These are phyloP conservation scores for Eciton burchellii DNA, from an alignment of 1,140 invertebrate species.

Conservation along the genomic window DNA sequence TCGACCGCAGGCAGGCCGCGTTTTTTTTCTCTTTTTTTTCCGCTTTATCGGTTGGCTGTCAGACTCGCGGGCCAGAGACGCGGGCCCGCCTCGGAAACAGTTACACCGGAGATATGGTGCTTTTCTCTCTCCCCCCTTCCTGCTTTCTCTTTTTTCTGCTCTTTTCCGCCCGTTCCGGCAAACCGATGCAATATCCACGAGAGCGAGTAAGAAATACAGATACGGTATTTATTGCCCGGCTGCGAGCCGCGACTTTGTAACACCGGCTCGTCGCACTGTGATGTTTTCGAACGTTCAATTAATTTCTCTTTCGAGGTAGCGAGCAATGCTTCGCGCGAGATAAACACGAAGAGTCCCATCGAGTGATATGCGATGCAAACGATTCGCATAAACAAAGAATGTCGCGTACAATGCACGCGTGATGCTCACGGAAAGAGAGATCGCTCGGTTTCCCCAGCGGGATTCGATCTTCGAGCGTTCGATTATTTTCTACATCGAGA, in stretches of 20 bases:
- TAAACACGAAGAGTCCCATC: conserved; percentile 28
- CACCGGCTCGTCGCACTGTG: background rate
- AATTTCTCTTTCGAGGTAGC: conserved; percentile 40
- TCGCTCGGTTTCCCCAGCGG: conserved; percentile 11
- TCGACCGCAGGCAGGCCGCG: background rate
- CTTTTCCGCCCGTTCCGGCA: background rate
- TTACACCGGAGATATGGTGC: conserved; percentile 2
- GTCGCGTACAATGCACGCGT: conserved; percentile 28
- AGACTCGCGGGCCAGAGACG: conserved; percentile 26
- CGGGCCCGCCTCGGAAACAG: background rate
- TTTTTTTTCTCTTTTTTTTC: conserved; percentile 14
- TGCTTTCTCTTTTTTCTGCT: background rate
- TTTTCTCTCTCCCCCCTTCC: background rate
- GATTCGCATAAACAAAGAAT: conserved; percentile 47
- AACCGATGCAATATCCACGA: conserved; percentile 15
- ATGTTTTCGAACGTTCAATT: conserved; percentile 54
- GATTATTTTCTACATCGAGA: conserved; percentile 3
- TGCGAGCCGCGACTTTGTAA: conserved; percentile 29
- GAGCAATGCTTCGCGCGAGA: conserved; percentile 23
- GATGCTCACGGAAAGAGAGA: conserved; percentile 34
- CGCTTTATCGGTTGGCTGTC: conserved; percentile 36
- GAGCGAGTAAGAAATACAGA: conserved; percentile 17
- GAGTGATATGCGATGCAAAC: conserved; percentile 8
- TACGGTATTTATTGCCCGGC: conserved; percentile 34
- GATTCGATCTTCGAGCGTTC: conserved; percentile 19